Percentiles rank a stretch among this genome's conserved stretches.
phyloP scores from a whole-genome alignment of 2,888 invertebrate species.

The Lasioglossum marginatum region DNA sequence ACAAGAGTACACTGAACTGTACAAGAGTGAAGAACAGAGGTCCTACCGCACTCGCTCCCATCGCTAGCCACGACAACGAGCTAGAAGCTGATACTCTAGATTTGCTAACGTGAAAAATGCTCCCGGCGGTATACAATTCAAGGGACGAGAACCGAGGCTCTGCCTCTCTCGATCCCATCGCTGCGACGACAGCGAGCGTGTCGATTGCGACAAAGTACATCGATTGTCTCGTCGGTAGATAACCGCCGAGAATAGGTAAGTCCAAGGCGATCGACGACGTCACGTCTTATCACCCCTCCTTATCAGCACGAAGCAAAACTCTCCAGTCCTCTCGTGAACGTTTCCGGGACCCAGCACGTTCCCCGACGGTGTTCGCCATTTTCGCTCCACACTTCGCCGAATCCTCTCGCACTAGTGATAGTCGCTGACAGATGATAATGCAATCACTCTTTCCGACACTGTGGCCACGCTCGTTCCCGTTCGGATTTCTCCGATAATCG shows the following conservation, averaged over 20 bases:
- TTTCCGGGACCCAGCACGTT: conserved; percentile 15
- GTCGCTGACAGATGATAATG: conserved; percentile 44
- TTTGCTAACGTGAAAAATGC: too few relatives aligned
- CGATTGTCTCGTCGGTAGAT: not conserved
- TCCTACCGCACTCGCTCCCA: too few relatives aligned
- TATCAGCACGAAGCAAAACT: conserved; percentile 23
- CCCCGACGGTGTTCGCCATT: not conserved
- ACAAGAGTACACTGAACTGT: too few relatives aligned
- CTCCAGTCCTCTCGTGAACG: not conserved
- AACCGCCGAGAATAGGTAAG: not conserved
- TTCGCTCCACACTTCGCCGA: not conserved
- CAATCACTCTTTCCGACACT: conserved; percentile 3
- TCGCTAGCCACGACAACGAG: too few relatives aligned
- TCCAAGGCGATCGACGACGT: not conserved
- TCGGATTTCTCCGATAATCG: conserved; percentile 40
- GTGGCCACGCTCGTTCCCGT: conserved; percentile 16
- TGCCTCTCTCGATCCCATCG: too few relatives aligned
- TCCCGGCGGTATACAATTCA: too few relatives aligned
- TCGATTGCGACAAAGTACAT: not conserved
- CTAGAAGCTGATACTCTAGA: too few relatives aligned
- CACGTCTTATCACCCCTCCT: conserved; percentile 10
- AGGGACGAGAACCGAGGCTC: too few relatives aligned
- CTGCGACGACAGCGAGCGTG: not conserved
- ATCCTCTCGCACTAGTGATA: not conserved
- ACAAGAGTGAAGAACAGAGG: too few relatives aligned